Evolutionary conservation across 2,797 vertebrate genomes (phyloP), one percentile per base, ranked within the genome.

Genomic region (Microchirus variegatus): DNA sequence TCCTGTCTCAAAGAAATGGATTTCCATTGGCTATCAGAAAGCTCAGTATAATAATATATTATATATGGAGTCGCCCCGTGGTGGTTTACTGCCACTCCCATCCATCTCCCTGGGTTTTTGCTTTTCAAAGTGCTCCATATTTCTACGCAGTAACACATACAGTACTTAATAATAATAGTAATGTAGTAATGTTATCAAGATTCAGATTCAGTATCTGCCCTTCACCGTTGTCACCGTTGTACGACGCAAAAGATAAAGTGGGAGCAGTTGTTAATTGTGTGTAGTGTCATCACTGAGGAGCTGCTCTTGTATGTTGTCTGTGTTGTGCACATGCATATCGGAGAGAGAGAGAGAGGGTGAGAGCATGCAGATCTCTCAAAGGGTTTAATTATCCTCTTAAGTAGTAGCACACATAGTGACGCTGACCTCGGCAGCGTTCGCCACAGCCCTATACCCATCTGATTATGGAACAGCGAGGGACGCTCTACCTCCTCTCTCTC

Each of bases 311-410:
- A 56, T 12, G 26, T 63, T 63, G n/a, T 76, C 18, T 76, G 61
- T 80, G 67, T 31, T 0, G 31, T 31, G 31, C 31, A 31, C 55
- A 70, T 73, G 63, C 65, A 85, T 70, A 75, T 80, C 51, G 73
- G 73, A 74, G 77, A 55, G 22, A 22, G 22, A 22, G 22, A 22
- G 22, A 22, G 22, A 22, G 22, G 5, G 22, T 3, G 22, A 22
- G 69, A 68, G 69, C 44, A 65, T 40, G 38, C 55, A 62, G 75
- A 81, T 66, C 63, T 88, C 87, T 89, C 84, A 69, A 49, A 68
- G 83, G 89, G 83, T 91, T 90, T 91, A 87, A 91, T 93, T 91
- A 91, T 90, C 86, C 72, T 65, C 78, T 73, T 77, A 87, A 83
- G 63, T 58, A 63, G 78, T 45, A 80, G 77, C 74, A 75, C 75